These are phyloP conservation scores for Peromyscus eremicus DNA, from an alignment of 2,797 vertebrate species.

Conservation along the genomic window DNA sequence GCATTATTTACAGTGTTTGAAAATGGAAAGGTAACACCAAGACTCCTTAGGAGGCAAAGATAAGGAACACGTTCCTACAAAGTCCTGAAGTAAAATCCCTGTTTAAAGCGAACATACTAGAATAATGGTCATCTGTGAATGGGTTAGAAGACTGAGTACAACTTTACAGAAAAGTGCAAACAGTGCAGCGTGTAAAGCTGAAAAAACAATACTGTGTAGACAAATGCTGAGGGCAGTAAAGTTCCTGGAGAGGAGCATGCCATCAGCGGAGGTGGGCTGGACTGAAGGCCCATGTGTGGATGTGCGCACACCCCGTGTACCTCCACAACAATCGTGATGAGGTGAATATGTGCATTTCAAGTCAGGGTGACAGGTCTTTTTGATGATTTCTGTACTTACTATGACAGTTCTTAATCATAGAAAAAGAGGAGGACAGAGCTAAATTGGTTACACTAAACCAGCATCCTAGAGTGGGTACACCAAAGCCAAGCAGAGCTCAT, in stretches of 20 bases:
- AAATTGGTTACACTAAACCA: not conserved
- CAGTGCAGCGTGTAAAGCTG: not conserved
- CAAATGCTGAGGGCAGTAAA: not conserved
- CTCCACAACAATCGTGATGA: accelerated
- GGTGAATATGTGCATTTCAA: no score
- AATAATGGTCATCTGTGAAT: not conserved
- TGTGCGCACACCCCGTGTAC: accelerated
- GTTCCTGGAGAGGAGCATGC: not conserved
- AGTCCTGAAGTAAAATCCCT: not conserved
- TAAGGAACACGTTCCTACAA: not conserved
- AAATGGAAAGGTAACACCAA: not conserved
- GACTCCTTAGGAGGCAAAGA: not conserved
- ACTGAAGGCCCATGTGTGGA: not conserved
- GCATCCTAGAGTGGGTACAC: not conserved
- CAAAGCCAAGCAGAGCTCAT: not conserved
- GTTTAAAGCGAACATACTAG: not conserved
- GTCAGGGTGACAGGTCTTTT: not conserved
- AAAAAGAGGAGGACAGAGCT: not conserved
- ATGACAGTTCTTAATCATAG: not conserved
- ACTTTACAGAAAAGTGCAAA: not conserved
- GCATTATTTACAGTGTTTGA: not conserved
- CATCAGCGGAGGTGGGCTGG: not conserved
- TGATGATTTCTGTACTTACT: not conserved
- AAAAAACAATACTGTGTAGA: not conserved
- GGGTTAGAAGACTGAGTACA: not conserved